Conservation (phyloP, 2,113 vertebrate genomes). For the Alosa alosa region DNA sequence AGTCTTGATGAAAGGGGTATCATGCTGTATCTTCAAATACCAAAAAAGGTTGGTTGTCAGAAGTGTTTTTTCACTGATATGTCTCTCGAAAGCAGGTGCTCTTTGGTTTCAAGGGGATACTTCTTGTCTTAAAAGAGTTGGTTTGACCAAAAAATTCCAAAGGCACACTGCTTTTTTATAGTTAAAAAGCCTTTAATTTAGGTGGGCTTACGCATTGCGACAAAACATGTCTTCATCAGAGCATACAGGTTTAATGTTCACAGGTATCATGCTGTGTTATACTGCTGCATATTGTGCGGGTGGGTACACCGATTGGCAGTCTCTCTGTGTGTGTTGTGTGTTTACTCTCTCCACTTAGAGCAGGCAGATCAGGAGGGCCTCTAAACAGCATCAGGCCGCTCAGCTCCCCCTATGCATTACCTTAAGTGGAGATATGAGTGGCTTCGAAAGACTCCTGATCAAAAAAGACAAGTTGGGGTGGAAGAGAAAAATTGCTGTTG, state of each 20-base stretch:
- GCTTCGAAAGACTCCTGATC: not conserved
- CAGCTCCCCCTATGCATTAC: not conserved
- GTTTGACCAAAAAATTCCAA: no score
- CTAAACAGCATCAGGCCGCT: not conserved
- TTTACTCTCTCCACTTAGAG: not conserved
- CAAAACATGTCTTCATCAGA: no score
- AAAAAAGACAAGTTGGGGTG: conserved; percentile 24
- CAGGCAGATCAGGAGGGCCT: not conserved
- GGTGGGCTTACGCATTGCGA: no score
- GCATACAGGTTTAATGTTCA: no score
- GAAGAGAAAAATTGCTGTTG: conserved; percentile 20
- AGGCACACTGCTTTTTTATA: no score
- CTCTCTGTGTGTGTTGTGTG: not conserved
- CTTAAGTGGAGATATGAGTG: not conserved
- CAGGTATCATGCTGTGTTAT: not conserved
- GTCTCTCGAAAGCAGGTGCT: no score
- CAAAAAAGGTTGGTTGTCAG: no score
- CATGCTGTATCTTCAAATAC: not conserved
- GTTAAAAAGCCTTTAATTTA: no score
- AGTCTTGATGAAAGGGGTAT: not conserved
- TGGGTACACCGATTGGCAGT: no score
- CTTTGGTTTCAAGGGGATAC: no score
- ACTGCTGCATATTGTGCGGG: not conserved
- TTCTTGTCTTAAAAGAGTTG: no score
- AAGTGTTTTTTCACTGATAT: no score